phyloP scores from a whole-genome alignment of 2,888 invertebrate species.

The Pterostichus niger region DNA sequence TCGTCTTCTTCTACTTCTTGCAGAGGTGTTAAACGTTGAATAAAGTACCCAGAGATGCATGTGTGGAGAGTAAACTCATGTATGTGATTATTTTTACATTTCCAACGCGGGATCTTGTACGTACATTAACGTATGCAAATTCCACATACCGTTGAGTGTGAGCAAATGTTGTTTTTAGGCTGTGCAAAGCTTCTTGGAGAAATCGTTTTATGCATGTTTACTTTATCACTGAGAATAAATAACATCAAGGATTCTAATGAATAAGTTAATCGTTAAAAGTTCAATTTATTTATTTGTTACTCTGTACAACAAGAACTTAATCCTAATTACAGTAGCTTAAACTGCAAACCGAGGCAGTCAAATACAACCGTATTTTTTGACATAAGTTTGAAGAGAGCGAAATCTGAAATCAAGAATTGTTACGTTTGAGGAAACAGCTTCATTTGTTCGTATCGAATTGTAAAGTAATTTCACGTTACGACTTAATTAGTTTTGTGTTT shows the following conservation, averaged over 20 bases:
- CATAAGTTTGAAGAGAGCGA: no score
- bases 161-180: constrained; percentile 41
- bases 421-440: no score
- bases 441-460: no score
- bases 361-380: not conserved
- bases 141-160: constrained; percentile 9
- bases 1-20: not conserved
- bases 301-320: no score
- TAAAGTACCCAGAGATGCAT: not conserved
- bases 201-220: constrained; percentile 32
- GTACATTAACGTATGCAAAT: constrained; percentile 48
- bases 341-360: not conserved
- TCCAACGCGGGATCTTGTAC: not conserved
- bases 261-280: no score
- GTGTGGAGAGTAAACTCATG: not conserved
- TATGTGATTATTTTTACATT: constrained; percentile 19
- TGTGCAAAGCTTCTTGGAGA: constrained; percentile 27
- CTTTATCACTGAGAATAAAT: not conserved
- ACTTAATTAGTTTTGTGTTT: no score
- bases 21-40: not conserved
- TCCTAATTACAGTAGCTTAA: no score
- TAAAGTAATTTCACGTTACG: no score
- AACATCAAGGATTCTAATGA: no score
- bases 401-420: no score
- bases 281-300: no score